Evolutionary conservation across 2,888 invertebrate genomes (phyloP), one percentile per base, ranked within the genome.

Genomic region (Leistus spinibarbis): DNA sequence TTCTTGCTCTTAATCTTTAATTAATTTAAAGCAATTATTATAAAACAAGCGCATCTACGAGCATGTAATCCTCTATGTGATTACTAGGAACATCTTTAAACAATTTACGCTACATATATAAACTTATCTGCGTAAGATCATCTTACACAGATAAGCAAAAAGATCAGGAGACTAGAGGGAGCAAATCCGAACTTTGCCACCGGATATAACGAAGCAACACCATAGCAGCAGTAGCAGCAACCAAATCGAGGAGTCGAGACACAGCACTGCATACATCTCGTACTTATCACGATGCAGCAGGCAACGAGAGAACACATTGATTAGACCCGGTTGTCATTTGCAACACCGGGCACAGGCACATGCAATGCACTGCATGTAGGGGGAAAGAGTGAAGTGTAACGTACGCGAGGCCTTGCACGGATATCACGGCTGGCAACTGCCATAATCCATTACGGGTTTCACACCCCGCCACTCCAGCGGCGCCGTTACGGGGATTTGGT

Each of bases 261-360:
- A 19, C 3, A 53, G 65, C 60, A 57, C 23, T 71, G 54, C 65
- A 56, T 66, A 62, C 69, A 64, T 64, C 64, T 66, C 53, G 53
- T 27, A 74, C 67, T 74, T 74, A 74, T 74, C 74, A 74, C 27
- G 67, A 60, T 67, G 74, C 68, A 60, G 66, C 70, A 70, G 70
- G 62, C 69, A 62, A 60, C 60, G 60, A 60, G 71, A 22, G 57
- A 56, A 27, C 27, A 63, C 73, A 75, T 75, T 75, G 75, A 75
- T 75, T 75, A 75, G 75, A 75, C 75, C 64, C 53, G 75, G 54
- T 63, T 75, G 75, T 75, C 75, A 75, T 56, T 72, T 72, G 66
- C 72, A 72, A 71, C 71, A 71, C 71, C 71, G 71, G 65, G 22
- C 40, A 17, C 54, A 17, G 54, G 16, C 40, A 53, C 20, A 66